Base-by-base conservation (phyloP, 2,888 invertebrate genomes). In the Ferdinandea cuprea region DNA sequence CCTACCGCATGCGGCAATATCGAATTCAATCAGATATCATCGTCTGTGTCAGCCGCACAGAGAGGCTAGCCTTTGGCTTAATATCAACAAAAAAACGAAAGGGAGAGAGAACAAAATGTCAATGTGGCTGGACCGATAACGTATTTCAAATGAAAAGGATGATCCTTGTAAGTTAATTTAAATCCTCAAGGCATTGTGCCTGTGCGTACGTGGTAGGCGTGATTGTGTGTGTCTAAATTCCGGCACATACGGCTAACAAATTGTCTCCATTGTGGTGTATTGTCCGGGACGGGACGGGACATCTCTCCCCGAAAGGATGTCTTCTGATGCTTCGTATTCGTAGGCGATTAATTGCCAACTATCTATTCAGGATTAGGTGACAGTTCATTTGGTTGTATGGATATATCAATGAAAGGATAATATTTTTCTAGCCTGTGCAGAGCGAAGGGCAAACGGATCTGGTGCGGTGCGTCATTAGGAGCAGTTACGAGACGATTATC, bases 21-120 rank as follows among this genome's bases (percentile, higher is more conserved):
- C 40, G 19, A 77, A 66, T 81, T 81, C 81, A 81, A 81, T 81
- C 81, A 77, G 81, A 81, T 81, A 81, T 71, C 59, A 42, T 54
- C 40, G 65, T 66, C 59, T 52, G 44, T 19, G 35, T 42, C 32
- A 13, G 25, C 21, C 8, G 13, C 15, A 48, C n/a, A 15, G 6
- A 15, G 30, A 6, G 48, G 69, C 65, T 37, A 28, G 54, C 50
- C 40, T 54, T 50, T 11, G 58, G 46, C 52, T 30, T 48, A 17
- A 32, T 13, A 6, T 28, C 32, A 40, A 11, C 25, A 50, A 52
- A 56, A 32, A 35, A 68, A 17, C n/a, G n/a, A 15, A 35, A n/a
- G 11, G 6, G 11, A 30, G 25, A 19, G 56, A 54, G 37, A 42
- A 59, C 35, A 44, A 28, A 65, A 58, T 78, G 78, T 78, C 78